phyloP scores from a whole-genome alignment of 2,797 vertebrate genomes.

The Mormyrus proboscirostris region DNA sequence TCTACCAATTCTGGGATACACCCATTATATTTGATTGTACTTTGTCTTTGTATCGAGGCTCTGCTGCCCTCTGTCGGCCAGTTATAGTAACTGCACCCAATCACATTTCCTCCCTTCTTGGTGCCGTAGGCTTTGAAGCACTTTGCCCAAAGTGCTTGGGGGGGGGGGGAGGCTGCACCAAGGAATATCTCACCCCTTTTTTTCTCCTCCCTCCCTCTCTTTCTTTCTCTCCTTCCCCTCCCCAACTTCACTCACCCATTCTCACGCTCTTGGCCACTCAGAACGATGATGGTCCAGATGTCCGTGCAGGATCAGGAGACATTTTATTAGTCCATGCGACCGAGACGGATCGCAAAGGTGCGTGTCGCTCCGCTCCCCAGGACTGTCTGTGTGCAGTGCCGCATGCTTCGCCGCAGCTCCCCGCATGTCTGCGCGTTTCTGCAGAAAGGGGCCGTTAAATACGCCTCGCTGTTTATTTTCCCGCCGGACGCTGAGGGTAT shows the following conservation, averaged over 20 bases:
- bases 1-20: constrained; percentile 7
- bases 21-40: constrained; percentile 11
- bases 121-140: constrained; percentile 43
- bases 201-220: not conserved
- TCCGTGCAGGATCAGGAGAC: constrained; percentile 90
- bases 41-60: constrained; percentile 7
- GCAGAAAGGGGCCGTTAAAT: not conserved
- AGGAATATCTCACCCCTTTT: not conserved
- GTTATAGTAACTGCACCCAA: constrained; percentile 30
- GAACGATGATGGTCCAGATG: constrained; percentile 94
- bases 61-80: constrained; percentile 50
- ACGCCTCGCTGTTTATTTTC: not conserved
- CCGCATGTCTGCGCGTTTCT: constrained; percentile 18
- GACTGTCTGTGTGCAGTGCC: not conserved
- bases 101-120: constrained; percentile 37
- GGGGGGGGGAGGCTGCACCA: not conserved
- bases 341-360: constrained; percentile 96
- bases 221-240: not conserved
- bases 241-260: not conserved
- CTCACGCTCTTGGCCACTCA: constrained; percentile 34
- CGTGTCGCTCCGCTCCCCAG: not conserved
- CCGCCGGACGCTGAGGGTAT: not conserved
- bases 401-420: not conserved
- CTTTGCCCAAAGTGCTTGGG: not conserved
- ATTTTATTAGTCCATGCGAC: constrained; percentile 93